These are phyloP conservation scores for Charadrius vociferus DNA, from an alignment of 2,113 vertebrate species.

Conservation along the genomic window DNA sequence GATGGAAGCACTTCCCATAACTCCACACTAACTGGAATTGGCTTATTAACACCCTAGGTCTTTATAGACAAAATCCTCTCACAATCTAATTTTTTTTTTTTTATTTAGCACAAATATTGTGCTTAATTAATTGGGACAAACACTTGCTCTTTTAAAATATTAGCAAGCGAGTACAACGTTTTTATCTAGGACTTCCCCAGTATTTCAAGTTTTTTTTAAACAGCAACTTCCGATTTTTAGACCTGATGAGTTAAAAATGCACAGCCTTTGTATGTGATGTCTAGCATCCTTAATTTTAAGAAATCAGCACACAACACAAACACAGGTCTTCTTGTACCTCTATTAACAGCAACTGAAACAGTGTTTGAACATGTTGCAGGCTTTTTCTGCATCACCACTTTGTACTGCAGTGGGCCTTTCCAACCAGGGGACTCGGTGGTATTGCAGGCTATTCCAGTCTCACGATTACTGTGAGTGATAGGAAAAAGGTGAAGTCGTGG, in stretches of 20 bases:
- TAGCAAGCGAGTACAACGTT: not conserved
- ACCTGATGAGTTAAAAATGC: not conserved
- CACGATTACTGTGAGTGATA: not conserved
- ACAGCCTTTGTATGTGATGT: not conserved
- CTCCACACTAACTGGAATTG: not conserved
- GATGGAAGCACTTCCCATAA: not conserved
- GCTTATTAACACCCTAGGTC: not conserved
- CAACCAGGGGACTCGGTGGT: rapidly evolving
- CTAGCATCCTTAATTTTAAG: not conserved
- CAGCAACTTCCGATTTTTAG: not conserved
- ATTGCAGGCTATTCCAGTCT: not conserved
- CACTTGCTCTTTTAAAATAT: not conserved
- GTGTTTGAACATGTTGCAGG: not conserved
- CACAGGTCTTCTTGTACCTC: not conserved
- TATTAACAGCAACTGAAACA: not conserved
- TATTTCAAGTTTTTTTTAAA: not conserved
- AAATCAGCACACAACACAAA: not conserved
- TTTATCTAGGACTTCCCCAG: not conserved
- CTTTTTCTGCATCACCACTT: not conserved
- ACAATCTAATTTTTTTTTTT: not conserved
- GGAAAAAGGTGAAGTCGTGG: not conserved
- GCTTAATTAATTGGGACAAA: not conserved
- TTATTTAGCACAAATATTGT: not conserved
- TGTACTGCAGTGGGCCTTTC: not conserved
- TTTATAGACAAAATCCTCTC: not conserved